Percentiles rank a stretch among this genome's conserved stretches.
phyloP scores from a whole-genome alignment of 2,888 invertebrate genomes.

The Thera obeliscata region DNA sequence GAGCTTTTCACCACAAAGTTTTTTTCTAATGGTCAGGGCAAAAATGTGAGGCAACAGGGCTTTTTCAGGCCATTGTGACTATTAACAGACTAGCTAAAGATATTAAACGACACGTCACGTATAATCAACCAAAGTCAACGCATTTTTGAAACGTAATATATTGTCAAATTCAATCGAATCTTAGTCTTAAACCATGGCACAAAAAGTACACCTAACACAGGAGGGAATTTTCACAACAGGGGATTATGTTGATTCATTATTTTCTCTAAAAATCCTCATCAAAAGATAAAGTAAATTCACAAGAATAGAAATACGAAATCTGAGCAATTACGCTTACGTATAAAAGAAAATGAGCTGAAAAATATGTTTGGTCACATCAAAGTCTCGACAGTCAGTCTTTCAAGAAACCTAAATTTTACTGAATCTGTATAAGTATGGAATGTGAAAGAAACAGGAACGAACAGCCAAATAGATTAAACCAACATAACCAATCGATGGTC shows the following conservation, averaged over 20 bases:
- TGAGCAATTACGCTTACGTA: conserved; percentile 75
- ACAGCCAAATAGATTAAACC: conserved; percentile 53
- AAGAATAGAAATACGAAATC: conserved; percentile 64
- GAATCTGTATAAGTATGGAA: conserved; percentile 71
- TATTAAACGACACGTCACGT: background rate
- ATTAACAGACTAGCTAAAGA: background rate
- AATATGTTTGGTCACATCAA: conserved; percentile 70
- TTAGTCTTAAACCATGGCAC: conserved; percentile 81
- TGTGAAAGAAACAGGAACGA: conserved; percentile 68
- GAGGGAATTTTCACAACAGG: conserved; percentile 83
- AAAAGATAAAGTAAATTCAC: conserved; percentile 50
- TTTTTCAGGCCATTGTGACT: background rate
- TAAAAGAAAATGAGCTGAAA: conserved; percentile 64
- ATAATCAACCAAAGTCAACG: conserved; percentile 1
- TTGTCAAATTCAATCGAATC: conserved; percentile 76
- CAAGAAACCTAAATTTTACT: conserved; percentile 74
- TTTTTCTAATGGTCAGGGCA: background rate
- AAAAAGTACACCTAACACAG: conserved; percentile 80
- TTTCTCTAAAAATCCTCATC: conserved; percentile 51
- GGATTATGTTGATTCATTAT: conserved; percentile 59
- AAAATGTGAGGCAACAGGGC: background rate
- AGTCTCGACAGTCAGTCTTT: conserved; percentile 80
- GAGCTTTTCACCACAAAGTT: background rate
- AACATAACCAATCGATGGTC: conserved; percentile 56
- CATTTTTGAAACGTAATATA: conserved; percentile 43